These are phyloP conservation scores for Ochotona princeps DNA, from an alignment of 2,113 vertebrate species.

Conservation along the genomic window DNA sequence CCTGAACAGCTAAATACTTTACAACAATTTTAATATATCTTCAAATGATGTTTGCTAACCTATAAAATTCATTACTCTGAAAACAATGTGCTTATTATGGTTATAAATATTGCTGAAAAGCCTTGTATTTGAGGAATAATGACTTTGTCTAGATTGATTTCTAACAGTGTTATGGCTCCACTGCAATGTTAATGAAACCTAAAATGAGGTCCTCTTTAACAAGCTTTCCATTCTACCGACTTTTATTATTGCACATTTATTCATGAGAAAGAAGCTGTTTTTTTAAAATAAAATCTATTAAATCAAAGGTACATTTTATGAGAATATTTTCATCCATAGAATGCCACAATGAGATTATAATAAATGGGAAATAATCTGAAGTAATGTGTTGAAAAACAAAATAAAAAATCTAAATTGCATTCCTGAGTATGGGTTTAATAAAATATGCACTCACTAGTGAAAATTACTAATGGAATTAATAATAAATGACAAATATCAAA, in stretches of 20 bases:
- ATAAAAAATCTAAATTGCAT: not conserved
- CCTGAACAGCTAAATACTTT: conserved; percentile 9
- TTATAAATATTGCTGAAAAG: conserved; percentile 37
- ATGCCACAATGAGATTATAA: not conserved
- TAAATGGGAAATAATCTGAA: conserved; percentile 3
- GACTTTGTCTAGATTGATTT: not conserved
- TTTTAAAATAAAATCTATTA: not conserved
- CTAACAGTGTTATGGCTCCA: not conserved
- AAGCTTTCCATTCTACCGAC: conserved; percentile 38
- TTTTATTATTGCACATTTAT: conserved; percentile 32
- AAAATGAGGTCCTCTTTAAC: conserved; percentile 55
- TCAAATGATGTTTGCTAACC: conserved; percentile 10
- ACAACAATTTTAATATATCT: not conserved
- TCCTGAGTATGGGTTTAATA: not conserved
- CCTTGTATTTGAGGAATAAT: conserved; percentile 49
- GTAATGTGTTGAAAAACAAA: not conserved
- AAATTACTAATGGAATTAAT: not conserved
- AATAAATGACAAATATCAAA: not conserved
- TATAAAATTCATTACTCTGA: conserved; percentile 46
- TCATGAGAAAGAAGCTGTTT: not conserved
- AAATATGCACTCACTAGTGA: not conserved
- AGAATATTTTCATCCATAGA: not conserved
- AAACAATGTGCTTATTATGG: conserved; percentile 55
- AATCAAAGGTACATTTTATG: conserved; percentile 6
- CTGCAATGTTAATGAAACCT: conserved; percentile 38